Percentiles rank a stretch among this genome's conserved stretches.
Evolutionary conservation across 2,888 invertebrate species (phyloP).

Genomic region (Drosophila koepferae): DNA sequence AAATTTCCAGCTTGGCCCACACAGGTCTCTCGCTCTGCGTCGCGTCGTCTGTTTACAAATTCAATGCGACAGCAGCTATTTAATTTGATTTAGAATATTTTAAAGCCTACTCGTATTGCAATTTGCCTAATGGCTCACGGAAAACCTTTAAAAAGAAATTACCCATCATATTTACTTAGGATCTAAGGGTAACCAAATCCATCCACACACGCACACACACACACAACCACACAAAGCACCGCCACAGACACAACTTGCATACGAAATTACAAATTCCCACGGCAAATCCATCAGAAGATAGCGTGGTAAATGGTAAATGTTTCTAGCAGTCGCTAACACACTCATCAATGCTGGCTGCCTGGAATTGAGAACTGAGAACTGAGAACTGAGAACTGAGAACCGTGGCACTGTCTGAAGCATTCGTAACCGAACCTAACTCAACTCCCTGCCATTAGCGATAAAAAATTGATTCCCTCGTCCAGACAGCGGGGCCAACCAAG

Average conservation of each 20-base stretch:
- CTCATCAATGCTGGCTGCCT: slow-evolving; percentile 55
- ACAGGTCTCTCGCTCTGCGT: not conserved
- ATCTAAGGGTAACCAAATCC: slow-evolving; percentile 41
- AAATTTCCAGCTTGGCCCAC: not conserved
- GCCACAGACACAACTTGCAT: slow-evolving; percentile 69
- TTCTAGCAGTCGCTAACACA: slow-evolving; percentile 66
- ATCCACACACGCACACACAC: slow-evolving; percentile 5
- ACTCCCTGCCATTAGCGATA: slow-evolving; percentile 69
- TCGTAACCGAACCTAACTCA: slow-evolving; percentile 63
- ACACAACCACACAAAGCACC: slow-evolving; percentile 19
- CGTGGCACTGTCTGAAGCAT: slow-evolving; percentile 40
- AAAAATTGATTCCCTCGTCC: slow-evolving; percentile 60
- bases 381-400: slow-evolving; percentile 24
- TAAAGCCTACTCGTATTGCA: slow-evolving; percentile 57
- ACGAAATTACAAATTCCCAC: slow-evolving; percentile 78
- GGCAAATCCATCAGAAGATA: slow-evolving; percentile 69
- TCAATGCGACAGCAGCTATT: slow-evolving; percentile 53
- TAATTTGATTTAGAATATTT: slow-evolving; percentile 66
- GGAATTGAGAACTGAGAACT: slow-evolving; percentile 29
- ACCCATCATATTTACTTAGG: slow-evolving; percentile 78
- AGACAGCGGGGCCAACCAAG: slow-evolving; percentile 32
- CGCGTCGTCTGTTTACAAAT: slow-evolving; percentile 17
- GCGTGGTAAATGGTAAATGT: slow-evolving; percentile 55
- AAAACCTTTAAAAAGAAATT: slow-evolving; percentile 76
- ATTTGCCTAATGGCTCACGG: slow-evolving; percentile 76